Base-by-base conservation (phyloP, 1,140 invertebrate species). In the Schlechtendalia chinensis region DNA sequence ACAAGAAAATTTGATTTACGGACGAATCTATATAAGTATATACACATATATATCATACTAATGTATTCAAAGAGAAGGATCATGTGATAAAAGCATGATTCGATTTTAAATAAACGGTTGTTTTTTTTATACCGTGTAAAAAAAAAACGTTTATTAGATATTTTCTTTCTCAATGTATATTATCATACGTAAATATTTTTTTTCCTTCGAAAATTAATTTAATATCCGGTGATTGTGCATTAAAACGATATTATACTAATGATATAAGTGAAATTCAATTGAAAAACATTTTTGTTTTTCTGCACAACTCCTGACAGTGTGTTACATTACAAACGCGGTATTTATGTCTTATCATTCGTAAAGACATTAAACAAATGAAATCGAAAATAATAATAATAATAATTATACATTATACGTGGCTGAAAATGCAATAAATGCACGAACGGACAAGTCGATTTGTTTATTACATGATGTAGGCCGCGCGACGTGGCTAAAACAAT, bases 1-100 rank as follows among this genome's bases (percentile, higher is more conserved):
- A 79, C 75, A 50, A 77, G 74, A 58, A 27, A 45, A 27, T 47
- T 39, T 63, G 75, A 79, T 79, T 79, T 79, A 79, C 39, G 16
- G 5, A 16, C 11, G 0, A 63, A 27, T 69, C 8, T 50, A 65
- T n/a, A n/a, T n/a, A n/a, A n/a, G 19, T 47, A 69, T 50, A 19
- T 54, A 54, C 5, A 19, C 6, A 24, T 24, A 47, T 16, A 24
- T 14, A n/a, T n/a, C n/a, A n/a, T n/a, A n/a, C n/a, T n/a, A n/a
- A n/a, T n/a, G n/a, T n/a, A n/a, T n/a, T n/a, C n/a, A n/a, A n/a
- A n/a, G n/a, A n/a, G n/a, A 69, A 47, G n/a, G 2, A 75, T 39
- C 54, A 59, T 75, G 72, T 59, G 54, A 59, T 39, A 75, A 1
- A 19, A 17, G 24, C 24, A 50, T 56, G 45, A 22, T 69, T 69